Conservation (phyloP, 2,113 vertebrate species). For the Platanista minor region DNA sequence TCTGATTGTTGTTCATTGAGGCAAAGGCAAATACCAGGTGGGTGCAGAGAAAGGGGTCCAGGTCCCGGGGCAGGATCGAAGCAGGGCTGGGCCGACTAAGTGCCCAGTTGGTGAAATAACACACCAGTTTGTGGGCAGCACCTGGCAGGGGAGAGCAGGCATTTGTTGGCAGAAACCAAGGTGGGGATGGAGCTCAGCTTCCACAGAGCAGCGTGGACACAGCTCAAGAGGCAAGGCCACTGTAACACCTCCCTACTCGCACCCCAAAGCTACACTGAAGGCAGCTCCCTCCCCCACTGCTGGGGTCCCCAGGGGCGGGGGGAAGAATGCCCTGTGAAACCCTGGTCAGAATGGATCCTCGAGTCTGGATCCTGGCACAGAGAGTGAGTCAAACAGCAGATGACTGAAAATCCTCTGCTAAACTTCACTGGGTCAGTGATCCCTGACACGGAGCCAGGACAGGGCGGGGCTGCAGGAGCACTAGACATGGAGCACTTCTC, state of each 20-base stretch:
- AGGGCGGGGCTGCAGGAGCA: not conserved
- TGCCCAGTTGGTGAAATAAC: slow-evolving; percentile 85
- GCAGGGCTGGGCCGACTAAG: slow-evolving; percentile 71
- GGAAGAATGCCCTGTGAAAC: not conserved
- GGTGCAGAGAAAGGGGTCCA: slow-evolving; percentile 84
- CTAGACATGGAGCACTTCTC: not conserved
- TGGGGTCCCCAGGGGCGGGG: not conserved
- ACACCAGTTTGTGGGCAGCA: slow-evolving; percentile 79
- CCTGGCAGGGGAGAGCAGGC: slow-evolving; percentile 60
- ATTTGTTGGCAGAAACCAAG: not conserved
- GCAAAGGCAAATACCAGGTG: slow-evolving; percentile 84
- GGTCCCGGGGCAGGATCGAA: slow-evolving; percentile 72
- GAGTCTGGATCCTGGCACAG: not conserved
- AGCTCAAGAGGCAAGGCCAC: not conserved
- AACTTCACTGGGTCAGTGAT: not conserved
- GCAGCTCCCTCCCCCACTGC: not conserved
- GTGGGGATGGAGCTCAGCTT: not conserved
- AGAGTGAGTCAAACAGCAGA: not conserved
- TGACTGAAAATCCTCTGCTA: not conserved
- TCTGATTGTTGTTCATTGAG: slow-evolving; percentile 73
- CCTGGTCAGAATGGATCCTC: not conserved
- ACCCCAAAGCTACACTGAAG: too few species aligned
- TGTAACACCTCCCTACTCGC: too few species aligned
- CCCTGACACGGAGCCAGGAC: not conserved
- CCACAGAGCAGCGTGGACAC: not conserved